phyloP scores from a whole-genome alignment of 2,888 invertebrate genomes.

The Cataglyphis cursor region DNA sequence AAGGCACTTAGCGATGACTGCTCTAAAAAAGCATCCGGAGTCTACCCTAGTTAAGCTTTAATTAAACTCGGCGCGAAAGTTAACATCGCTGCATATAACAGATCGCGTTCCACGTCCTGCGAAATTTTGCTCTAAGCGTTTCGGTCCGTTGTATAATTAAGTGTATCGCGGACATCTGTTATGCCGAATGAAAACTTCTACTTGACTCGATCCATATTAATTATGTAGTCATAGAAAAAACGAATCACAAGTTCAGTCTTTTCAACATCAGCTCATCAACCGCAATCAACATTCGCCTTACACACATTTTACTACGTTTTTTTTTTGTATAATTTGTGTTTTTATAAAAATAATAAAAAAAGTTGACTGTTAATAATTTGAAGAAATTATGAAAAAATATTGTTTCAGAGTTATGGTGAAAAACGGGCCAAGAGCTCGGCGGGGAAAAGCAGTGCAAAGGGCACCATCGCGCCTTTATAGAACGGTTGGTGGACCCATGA shows the following conservation, averaged over 20 bases:
- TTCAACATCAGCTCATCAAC: neutral
- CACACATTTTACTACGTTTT: neutral
- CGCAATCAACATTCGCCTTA: neutral
- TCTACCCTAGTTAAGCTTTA: conserved; percentile 63
- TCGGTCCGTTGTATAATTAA: conserved; percentile 40
- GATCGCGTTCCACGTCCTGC: conserved; percentile 24
- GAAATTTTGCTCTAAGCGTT: conserved; percentile 49
- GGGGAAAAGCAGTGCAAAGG: conserved; percentile 91
- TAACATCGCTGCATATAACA: conserved; percentile 50
- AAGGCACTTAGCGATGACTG: conserved; percentile 58
- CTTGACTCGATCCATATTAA: conserved; percentile 31
- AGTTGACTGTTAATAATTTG: neutral
- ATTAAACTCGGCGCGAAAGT: conserved; percentile 62
- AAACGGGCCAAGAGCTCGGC: conserved; percentile 84
- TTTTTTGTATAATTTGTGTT: neutral
- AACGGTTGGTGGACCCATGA: conserved; percentile 87
- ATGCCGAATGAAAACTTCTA: conserved; percentile 24
- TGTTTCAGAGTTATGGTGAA: conserved; percentile 74
- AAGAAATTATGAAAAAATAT: conserved; percentile 14
- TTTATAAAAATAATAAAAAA: neutral
- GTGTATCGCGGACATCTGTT: conserved; percentile 21
- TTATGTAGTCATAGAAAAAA: conserved; percentile 13
- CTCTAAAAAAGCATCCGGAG: conserved; percentile 61
- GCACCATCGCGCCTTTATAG: conserved; percentile 91
- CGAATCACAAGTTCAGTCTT: neutral